Evolutionary conservation across 2,797 vertebrate species (phyloP).

Genomic region (Pangasius djambal): DNA sequence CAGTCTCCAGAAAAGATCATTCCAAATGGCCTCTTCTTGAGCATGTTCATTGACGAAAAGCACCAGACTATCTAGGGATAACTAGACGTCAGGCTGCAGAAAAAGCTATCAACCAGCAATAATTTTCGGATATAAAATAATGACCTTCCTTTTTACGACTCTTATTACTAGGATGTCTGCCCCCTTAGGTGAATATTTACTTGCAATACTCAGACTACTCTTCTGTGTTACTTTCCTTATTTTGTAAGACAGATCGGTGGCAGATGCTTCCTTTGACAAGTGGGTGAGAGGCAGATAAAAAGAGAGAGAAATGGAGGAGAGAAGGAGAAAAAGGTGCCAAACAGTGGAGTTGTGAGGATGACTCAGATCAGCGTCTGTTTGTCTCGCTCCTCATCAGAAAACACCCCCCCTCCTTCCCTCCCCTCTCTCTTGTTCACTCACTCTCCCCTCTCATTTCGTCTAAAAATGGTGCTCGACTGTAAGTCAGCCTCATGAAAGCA

Average conservation of each 20-base stretch:
- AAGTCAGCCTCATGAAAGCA: conserved; percentile 39
- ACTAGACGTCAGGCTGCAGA: not conserved
- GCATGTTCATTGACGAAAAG: not conserved
- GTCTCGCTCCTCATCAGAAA: conserved; percentile 35
- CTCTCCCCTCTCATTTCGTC: conserved; percentile 46
- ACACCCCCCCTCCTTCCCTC: not conserved
- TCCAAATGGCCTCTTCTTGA: not conserved
- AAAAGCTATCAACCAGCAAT: not conserved
- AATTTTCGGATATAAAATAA: conserved; percentile 1
- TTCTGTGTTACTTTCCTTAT: conserved; percentile 34
- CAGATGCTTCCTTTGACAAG: conserved; percentile 42
- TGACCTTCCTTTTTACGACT: not conserved
- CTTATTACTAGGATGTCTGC: not conserved
- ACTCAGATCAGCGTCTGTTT: conserved; percentile 50
- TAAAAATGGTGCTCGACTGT: conserved; percentile 42
- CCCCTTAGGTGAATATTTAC: conserved; percentile 22
- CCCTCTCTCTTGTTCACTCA: conserved; percentile 4
- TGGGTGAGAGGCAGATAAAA: conserved; percentile 28
- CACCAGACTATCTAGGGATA: not conserved
- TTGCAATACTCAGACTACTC: not conserved
- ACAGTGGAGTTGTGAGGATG: conserved; percentile 47
- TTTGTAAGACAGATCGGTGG: conserved; percentile 38
- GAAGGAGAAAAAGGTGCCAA: conserved; percentile 38
- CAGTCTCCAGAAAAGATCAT: not conserved
- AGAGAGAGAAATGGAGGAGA: conserved; percentile 22